These are phyloP conservation scores for Laticauda laticaudata DNA, from an alignment of 2,113 vertebrate species.

Conservation along the genomic window DNA sequence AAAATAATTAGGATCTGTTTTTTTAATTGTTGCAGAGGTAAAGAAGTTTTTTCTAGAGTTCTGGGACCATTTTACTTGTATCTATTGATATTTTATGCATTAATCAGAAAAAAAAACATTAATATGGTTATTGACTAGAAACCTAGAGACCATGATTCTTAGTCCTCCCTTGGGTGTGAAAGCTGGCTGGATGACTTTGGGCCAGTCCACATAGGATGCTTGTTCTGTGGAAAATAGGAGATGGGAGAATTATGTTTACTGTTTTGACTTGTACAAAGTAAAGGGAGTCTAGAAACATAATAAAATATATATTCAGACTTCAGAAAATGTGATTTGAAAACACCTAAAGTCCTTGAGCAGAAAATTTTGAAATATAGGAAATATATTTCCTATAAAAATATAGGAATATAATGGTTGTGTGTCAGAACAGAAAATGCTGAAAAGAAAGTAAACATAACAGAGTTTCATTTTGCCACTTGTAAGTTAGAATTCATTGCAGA, in stretches of 20 bases:
- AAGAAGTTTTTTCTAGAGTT: not conserved
- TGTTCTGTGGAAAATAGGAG: not conserved
- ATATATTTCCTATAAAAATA: slow-evolving; percentile 21
- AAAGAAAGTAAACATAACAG: slow-evolving; percentile 70
- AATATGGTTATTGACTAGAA: not conserved
- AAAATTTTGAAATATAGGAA: slow-evolving; percentile 47
- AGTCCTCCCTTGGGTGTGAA: not conserved
- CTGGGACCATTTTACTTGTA: not conserved
- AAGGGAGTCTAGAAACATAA: not conserved
- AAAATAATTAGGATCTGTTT: not conserved
- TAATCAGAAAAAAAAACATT: not conserved
- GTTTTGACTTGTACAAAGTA: not conserved
- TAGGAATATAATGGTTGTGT: slow-evolving; percentile 45
- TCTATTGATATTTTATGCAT: not conserved
- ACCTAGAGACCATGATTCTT: not conserved
- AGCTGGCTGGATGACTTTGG: not conserved
- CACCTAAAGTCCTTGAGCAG: slow-evolving; percentile 36
- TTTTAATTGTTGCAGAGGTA: not conserved
- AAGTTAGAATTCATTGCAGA: slow-evolving; percentile 65
- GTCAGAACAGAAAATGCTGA: slow-evolving; percentile 65
- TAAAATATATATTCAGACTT: not conserved
- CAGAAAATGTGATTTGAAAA: slow-evolving; percentile 44
- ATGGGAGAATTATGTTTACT: not conserved
- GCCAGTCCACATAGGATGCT: not conserved
- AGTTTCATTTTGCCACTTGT: slow-evolving; percentile 67